A percentile compares a stretch with the other conserved stretches of the same genome.
Evolutionary conservation across 2,113 vertebrate species (phyloP).

Genomic region (Malurus cyaneus): DNA sequence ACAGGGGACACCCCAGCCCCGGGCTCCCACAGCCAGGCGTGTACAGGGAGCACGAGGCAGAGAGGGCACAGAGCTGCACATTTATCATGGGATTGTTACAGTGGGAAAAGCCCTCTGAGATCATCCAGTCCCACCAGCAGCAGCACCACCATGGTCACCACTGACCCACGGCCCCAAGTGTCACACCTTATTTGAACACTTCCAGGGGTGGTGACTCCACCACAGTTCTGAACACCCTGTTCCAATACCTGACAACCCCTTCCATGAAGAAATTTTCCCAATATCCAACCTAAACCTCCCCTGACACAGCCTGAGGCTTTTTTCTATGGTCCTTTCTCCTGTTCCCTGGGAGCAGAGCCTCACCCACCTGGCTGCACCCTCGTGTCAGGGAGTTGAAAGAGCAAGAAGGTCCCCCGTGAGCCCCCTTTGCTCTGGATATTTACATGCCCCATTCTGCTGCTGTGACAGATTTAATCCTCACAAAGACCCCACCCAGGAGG

Average conservation of each 20-base stretch:
- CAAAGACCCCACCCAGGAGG: neutral
- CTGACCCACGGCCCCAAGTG: neutral
- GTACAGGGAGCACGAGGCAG: neutral
- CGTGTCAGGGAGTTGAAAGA: neutral
- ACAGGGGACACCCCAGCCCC: no score
- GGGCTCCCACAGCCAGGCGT: neutral
- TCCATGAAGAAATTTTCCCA: neutral
- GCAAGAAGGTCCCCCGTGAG: neutral
- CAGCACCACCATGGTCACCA: neutral
- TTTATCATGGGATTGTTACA: neutral
- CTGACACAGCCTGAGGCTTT: fast-evolving
- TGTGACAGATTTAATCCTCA: neutral
- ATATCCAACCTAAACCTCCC: neutral
- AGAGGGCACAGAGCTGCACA: fast-evolving
- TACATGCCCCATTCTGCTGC: neutral
- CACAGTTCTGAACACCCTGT: neutral
- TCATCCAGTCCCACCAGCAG: neutral
- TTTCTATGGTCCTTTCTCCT: neutral
- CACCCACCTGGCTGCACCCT: neutral
- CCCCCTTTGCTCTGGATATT: neutral
- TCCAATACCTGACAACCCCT: neutral
- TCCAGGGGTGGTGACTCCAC: neutral
- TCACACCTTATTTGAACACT: neutral
- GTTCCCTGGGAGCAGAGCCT: neutral
- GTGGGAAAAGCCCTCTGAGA: neutral